Base-by-base conservation (phyloP, 1,140 invertebrate species). In the Akabosia matsudoensis region DNA sequence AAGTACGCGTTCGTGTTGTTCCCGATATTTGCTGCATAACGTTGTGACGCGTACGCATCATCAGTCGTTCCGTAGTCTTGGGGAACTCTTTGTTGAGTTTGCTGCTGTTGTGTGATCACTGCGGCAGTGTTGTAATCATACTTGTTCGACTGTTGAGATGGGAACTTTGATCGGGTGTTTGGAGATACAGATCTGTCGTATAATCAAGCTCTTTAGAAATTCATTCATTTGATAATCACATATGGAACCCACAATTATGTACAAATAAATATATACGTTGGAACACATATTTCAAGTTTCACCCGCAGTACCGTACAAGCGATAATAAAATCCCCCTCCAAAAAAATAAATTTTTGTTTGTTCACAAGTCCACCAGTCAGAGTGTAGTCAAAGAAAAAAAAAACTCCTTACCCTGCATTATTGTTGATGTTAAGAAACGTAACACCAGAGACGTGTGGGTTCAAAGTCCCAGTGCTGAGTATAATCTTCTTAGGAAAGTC, bases 1-100 rank as follows among this genome's bases (percentile, higher is more conserved):
- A 33, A 18, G 61, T 31, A 30, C 24, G 34, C 51, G 70, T 34
- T 54, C 22, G 24, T 54, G 33, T 54, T 64, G 73, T 70, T 31
- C 51, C 56, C 73, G 28, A 77, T 64, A n/a, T 78, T 78, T 3
- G 78, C 78, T 0, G 78, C 80, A 45, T 81, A 81, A 0, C 80
- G 34, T 33, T 79, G 77, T 1, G 51, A 33, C 67, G 76, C 51
- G 61, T 81, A 81, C 33, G 77, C 76, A 34, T 75, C 31, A 33
- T 70, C 78, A 22, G n/a, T n/a, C n/a, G 30, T 70, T 22, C 13
- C 70, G 26, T 72, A 67, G 24, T 67, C 61, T 22, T 61, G 54
- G 7, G 54, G 54, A 18, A 18, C 37, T 18, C 18, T 7, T 7
- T 7, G 54, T 10, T 22, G 54, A 13, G 14, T 14, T 61, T 61